Percentiles rank a stretch among this genome's conserved stretches.
Evolutionary conservation across 2,888 invertebrate genomes (phyloP).

Genomic region (Trissoscelio sp.): DNA sequence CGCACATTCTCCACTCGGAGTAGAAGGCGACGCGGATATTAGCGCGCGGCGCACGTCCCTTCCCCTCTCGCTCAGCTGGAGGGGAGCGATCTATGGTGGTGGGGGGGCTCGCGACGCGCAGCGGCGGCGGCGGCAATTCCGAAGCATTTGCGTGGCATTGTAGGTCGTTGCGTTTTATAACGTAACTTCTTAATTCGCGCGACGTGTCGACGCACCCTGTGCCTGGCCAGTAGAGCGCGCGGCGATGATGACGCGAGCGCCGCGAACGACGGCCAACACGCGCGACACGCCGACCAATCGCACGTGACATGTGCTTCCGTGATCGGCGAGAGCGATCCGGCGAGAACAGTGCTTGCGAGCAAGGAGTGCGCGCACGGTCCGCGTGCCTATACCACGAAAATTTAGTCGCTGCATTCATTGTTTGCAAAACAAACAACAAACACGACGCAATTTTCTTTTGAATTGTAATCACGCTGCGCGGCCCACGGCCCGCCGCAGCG

Average conservation of each 20-base stretch:
- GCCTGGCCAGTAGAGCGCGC: constrained; percentile 54
- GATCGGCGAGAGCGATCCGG: constrained; percentile 56
- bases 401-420: constrained; percentile 19
- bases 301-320: constrained; percentile 67
- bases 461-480: constrained; percentile 36
- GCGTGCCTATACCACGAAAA: constrained; percentile 38
- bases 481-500: constrained; percentile 25
- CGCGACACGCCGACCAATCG: constrained; percentile 51
- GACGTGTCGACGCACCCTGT: constrained; percentile 69
- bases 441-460: no score
- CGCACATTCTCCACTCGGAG: constrained; percentile 1
- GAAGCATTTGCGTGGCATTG: constrained; percentile 79
- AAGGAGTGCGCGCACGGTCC: constrained; percentile 36
- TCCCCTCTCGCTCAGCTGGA: constrained; percentile 6
- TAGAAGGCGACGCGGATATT: constrained; percentile 42
- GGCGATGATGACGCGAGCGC: constrained; percentile 66
- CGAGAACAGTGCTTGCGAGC: constrained; percentile 54
- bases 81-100: not conserved
- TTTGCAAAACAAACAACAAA: constrained; percentile 1
- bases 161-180: constrained; percentile 82
- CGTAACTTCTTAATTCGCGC: constrained; percentile 80
- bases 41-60: constrained; percentile 28
- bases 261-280: constrained; percentile 54
- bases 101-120: constrained; percentile 51
- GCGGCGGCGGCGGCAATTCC: constrained; percentile 72